Evolutionary conservation across 1,140 invertebrate species (phyloP).

Genomic region (Aphaenogaster floridana): DNA sequence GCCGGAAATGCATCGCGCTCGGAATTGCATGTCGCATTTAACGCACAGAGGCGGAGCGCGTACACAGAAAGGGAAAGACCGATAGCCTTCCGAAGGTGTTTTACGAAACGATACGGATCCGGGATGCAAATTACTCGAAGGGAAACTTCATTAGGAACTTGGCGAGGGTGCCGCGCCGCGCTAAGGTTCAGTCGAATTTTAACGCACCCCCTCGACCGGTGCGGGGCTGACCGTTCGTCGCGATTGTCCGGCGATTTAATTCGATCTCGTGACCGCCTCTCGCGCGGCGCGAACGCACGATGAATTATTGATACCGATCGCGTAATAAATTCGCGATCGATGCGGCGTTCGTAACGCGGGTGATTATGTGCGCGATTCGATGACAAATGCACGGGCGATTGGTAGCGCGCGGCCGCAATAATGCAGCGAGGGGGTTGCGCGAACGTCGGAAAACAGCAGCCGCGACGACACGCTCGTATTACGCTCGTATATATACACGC

Average conservation of each 20-base stretch:
- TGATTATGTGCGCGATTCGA: conserved; percentile 30
- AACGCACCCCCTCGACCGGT: not conserved
- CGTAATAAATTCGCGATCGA: conserved; percentile 35
- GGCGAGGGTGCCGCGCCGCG: too few species aligned
- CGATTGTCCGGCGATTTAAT: conserved; percentile 35
- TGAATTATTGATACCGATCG: conserved; percentile 49
- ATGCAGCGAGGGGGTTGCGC: not conserved
- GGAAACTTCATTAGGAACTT: conserved; percentile 44
- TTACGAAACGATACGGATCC: not conserved
- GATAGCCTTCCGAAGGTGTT: conserved; percentile 26
- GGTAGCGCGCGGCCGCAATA: not conserved
- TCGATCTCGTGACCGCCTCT: conserved; percentile 1
- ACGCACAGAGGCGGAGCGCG: not conserved
- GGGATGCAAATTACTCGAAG: conserved; percentile 33
- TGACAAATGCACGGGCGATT: conserved; percentile 1
- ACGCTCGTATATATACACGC: not conserved
- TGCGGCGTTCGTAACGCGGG: not conserved
- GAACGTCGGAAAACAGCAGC: not conserved
- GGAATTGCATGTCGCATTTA: conserved; percentile 1
- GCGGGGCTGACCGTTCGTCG: not conserved
- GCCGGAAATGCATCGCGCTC: not conserved
- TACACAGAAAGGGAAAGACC: not conserved
- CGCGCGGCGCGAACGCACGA: not conserved
- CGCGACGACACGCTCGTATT: not conserved
- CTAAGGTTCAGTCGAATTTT: conserved; percentile 28